Evolutionary conservation across 64 coral and sea anemone genomes (phyloP).

Genomic region (Montipora efflorescens): DNA sequence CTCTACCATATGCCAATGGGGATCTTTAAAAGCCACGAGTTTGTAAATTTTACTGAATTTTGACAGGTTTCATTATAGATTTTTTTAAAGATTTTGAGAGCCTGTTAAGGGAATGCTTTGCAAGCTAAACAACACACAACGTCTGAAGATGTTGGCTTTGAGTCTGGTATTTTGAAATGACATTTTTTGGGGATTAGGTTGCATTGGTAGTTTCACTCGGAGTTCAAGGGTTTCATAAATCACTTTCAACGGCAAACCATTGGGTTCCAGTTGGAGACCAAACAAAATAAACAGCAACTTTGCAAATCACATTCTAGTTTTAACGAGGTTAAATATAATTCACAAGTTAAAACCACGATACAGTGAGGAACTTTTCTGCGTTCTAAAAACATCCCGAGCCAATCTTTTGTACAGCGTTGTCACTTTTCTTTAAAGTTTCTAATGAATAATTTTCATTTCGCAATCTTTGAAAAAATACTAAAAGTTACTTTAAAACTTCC

Average conservation of each 20-base stretch:
- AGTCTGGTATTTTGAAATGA: neutral
- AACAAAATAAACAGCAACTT: neutral
- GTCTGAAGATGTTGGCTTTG: neutral
- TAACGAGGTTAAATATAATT: neutral
- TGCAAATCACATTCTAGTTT: neutral
- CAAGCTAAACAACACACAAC: conserved; percentile 1
- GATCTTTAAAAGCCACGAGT: neutral
- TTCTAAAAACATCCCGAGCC: neutral
- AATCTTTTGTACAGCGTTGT: neutral
- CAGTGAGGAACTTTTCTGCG: neutral
- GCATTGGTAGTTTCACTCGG: conserved; percentile 23
- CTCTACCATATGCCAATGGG: neutral
- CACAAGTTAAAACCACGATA: conserved; percentile 16
- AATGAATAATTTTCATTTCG: neutral
- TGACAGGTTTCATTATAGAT: neutral
- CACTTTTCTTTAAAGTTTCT: conserved; percentile 7
- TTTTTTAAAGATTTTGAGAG: neutral
- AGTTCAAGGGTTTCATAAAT: neutral
- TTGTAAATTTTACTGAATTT: conserved; percentile 15
- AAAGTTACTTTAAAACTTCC: conserved; percentile 1
- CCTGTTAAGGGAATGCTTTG: conserved; percentile 17
- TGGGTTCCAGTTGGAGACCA: neutral
- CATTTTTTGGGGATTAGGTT: neutral
- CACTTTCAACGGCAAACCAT: conserved; percentile 19
- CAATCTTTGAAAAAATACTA: neutral